Evolutionary conservation across 2,113 vertebrate species (phyloP).

Genomic region (Cephalopterus ornatus): DNA sequence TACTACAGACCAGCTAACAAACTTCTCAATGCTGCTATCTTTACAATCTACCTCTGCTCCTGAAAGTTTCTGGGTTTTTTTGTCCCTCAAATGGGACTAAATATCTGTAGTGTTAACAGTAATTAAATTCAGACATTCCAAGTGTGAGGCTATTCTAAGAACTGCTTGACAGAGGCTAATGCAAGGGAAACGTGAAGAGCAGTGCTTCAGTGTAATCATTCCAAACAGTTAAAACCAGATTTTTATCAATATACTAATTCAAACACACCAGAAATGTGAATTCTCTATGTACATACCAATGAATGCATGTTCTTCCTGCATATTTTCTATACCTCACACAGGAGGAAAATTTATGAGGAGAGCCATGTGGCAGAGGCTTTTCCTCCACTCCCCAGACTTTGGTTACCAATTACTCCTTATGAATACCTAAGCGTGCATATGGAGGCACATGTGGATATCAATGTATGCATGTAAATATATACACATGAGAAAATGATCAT

Average conservation of each 20-base stretch:
- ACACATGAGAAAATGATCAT: not conserved
- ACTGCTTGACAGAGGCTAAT: not conserved
- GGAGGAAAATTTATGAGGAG: not conserved
- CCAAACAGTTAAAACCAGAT: constrained; percentile 5
- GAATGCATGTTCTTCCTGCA: not conserved
- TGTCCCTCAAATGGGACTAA: not conserved
- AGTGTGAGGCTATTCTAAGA: not conserved
- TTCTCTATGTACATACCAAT: not conserved
- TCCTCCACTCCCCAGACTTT: not conserved
- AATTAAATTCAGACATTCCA: constrained; percentile 3
- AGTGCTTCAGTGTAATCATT: not conserved
- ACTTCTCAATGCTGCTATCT: constrained; percentile 1
- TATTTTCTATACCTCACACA: not conserved
- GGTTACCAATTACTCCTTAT: not conserved
- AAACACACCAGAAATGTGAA: not conserved
- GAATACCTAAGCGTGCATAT: not conserved
- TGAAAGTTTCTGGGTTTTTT: not conserved
- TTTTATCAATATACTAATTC: not conserved
- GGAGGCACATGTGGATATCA: not conserved
- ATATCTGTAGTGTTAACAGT: not conserved
- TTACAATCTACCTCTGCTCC: not conserved
- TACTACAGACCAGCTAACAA: not conserved
- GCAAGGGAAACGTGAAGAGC: not conserved
- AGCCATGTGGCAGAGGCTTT: not conserved
- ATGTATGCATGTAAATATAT: not conserved